Base-by-base conservation (phyloP, 2,113 vertebrate genomes). In the Pleuronectes platessa region DNA sequence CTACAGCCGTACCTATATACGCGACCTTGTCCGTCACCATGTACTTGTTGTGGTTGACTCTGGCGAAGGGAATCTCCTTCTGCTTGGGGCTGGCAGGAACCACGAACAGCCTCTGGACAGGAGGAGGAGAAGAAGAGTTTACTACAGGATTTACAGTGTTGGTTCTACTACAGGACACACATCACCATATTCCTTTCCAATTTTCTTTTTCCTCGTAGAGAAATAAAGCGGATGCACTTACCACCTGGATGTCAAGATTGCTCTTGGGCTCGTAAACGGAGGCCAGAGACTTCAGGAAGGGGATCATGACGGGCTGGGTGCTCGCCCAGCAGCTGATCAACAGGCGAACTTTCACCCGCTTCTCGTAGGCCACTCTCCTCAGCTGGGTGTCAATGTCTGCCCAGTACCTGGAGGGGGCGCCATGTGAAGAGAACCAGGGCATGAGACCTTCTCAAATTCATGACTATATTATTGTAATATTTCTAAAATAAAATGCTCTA, bases 31-130 rank as follows among this genome's bases (percentile, higher is more conserved):
- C 97, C 0, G 97, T 97, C 86, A 97, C 97, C 96, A 97, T 97
- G 93, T 97, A 97, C 84, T 97, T 97, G 93, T 97, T 96, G 90
- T 97, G 96, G 91, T 96, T 97, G 49, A 97, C 96, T 4, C 97
- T 94, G 58, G 96, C 93, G 0, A 86, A 97, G 0, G 96, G 96
- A 76, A 97, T 97, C 6, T 66, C 51, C 20, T 93, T 94, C 84
- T 97, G 96, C 3, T 64, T 31, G 2, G 93, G 81, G 0, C 54
- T 94, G 0, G 89, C 51, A 0, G 96, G 95, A 5, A 95, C 95
- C 35, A 93, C 90, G 54, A 96, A 96, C 79, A 96, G 89, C 83
- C 91, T 93, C 95, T 96, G 84, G 9, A 63, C 5, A 31, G 9
- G 11, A 2, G 58, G 11, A 2, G 58, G 62, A 78, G 45, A 27